phyloP scores from a whole-genome alignment of 1,140 invertebrate species.

The Psix sp. region DNA sequence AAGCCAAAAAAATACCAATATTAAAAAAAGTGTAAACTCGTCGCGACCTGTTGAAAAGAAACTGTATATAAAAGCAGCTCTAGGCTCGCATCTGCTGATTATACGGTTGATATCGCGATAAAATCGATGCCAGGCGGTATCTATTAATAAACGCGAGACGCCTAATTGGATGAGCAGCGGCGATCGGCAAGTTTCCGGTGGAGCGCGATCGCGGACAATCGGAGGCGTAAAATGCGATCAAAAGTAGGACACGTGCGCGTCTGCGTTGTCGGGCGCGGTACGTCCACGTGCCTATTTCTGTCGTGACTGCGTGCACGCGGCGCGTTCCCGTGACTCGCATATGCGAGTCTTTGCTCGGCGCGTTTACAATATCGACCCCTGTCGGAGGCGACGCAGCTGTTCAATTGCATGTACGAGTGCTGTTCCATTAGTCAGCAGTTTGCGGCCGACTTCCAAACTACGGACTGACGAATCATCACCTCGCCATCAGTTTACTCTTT shows the following conservation, averaged over 20 bases:
- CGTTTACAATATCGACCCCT: conserved; percentile 69
- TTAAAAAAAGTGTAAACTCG: too few species aligned
- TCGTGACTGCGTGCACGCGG: conserved; percentile 61
- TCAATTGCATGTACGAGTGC: conserved; percentile 60
- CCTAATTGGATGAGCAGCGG: conserved; percentile 23
- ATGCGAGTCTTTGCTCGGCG: conserved; percentile 66
- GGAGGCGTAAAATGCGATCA: conserved; percentile 43
- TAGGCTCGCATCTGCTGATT: too few species aligned
- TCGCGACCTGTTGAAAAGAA: too few species aligned
- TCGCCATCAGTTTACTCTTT: conserved; percentile 45
- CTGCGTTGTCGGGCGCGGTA: conserved; percentile 59
- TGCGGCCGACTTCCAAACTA: conserved; percentile 56
- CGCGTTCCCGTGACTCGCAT: conserved; percentile 58
- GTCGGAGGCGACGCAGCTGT: conserved; percentile 65
- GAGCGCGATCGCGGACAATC: conserved; percentile 21
- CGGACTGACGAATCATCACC: conserved; percentile 48
- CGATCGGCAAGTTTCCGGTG: too few species aligned
- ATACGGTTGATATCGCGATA: not conserved
- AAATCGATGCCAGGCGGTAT: conserved; percentile 1
- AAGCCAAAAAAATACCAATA: too few species aligned
- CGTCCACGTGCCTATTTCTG: conserved; percentile 67
- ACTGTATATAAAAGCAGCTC: too few species aligned
- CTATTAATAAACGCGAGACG: conserved; percentile 23
- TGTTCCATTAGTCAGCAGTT: conserved; percentile 64
- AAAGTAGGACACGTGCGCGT: conserved; percentile 54